phyloP scores from a whole-genome alignment of 2,888 invertebrate genomes.

The Empis stercorea region DNA sequence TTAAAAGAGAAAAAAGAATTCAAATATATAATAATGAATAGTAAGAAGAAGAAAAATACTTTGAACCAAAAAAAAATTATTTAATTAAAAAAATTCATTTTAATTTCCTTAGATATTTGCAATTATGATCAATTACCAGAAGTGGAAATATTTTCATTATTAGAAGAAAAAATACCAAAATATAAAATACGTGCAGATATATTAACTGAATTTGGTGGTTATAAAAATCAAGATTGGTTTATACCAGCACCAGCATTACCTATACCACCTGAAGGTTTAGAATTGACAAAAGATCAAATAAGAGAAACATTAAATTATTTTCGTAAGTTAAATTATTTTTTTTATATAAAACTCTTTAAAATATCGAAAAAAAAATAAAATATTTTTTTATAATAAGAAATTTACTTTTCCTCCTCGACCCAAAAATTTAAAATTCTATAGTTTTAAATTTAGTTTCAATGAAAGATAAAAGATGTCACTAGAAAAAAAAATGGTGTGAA shows the following conservation, averaged over 20 bases:
- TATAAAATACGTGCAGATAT: constrained; percentile 90
- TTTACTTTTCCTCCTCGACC: too few relatives aligned
- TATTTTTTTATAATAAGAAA: too few relatives aligned
- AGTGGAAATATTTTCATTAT: constrained; percentile 88
- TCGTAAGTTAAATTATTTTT: too few relatives aligned
- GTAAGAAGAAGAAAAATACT: neutral
- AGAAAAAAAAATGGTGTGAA: neutral
- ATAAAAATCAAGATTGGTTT: constrained; percentile 62
- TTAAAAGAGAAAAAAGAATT: too few relatives aligned
- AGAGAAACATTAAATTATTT: constrained; percentile 95
- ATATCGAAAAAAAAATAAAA: too few relatives aligned
- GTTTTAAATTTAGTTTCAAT: too few relatives aligned
- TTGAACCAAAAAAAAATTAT: neutral
- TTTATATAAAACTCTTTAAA: too few relatives aligned
- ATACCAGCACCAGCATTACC: constrained; percentile 79
- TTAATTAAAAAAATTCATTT: neutral
- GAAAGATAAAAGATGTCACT: too few relatives aligned
- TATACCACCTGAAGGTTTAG: constrained; percentile 57
- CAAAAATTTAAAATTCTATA: too few relatives aligned
- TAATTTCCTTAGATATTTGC: constrained; percentile 60
- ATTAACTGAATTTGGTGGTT: constrained; percentile 82
- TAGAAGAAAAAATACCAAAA: constrained; percentile 89
- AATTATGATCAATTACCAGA: constrained; percentile 85
- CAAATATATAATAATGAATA: too few relatives aligned
- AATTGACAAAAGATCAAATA: constrained; percentile 85